Evolutionary conservation across 2,888 invertebrate genomes (phyloP), one percentile per base, ranked within the genome.

Genomic region (Parnassius smintheus): DNA sequence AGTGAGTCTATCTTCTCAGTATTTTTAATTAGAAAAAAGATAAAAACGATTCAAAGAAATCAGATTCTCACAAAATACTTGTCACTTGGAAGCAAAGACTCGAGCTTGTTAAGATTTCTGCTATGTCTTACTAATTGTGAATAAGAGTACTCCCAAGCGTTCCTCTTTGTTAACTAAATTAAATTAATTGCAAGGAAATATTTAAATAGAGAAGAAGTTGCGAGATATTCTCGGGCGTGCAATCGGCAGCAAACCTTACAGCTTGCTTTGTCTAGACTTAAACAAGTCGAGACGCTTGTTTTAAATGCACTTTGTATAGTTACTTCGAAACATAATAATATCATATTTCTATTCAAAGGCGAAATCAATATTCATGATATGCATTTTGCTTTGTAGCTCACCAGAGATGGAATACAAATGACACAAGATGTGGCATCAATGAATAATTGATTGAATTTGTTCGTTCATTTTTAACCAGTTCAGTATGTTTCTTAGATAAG

Each of bases 101-200:
- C 48, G 61, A 18, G 72, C 71, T 74, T 75, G 79, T 77, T 73
- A 76, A 76, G 80, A 82, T 84, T 80, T 79, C 78, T 78, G 77
- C 81, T 70, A 83, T 81, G 82, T 84, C 81, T 83, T 77, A 82
- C 83, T 87, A 86, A 86, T 87, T 86, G 86, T 81, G 84, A 82
- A 64, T 65, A 67, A 70, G 68, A 65, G 76, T 78, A 76, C 74
- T 79, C 73, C 55, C 73, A 73, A 75, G 70, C 73, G 74, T 76
- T 81, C 78, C 74, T 81, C 78, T 86, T 86, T 86, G 85, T 87
- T 86, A 86, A 84, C 80, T 85, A 81, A 88, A 87, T 86, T 86
- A 86, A 87, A 85, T 86, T 87, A 87, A 88, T 88, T 86, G 86
- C 78, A 75, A 83, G 84, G 86, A 88, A 89, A 88, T 88, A 87